These are phyloP conservation scores for Zaprionus inermis DNA, from an alignment of 1,140 invertebrate species.

Conservation along the genomic window DNA sequence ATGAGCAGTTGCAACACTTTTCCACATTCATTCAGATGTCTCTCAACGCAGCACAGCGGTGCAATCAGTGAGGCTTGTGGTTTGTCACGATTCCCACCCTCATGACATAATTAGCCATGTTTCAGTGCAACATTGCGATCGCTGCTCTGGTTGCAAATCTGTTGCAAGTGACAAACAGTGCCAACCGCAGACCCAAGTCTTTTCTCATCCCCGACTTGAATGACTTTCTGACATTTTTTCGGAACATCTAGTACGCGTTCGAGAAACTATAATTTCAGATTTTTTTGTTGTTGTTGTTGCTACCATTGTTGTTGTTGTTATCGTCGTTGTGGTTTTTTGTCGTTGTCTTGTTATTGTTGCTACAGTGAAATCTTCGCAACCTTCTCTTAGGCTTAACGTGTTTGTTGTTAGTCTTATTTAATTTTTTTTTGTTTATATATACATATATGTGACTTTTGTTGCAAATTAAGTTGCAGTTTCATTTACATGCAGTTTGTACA, in stretches of 20 bases:
- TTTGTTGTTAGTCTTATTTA: conserved; percentile 75
- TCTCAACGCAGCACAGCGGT: conserved; percentile 20
- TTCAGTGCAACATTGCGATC: conserved; percentile 31
- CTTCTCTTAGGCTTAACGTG: conserved; percentile 61
- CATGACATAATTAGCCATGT: conserved; percentile 83
- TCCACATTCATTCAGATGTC: conserved; percentile 63
- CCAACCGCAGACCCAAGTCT: conserved; percentile 20
- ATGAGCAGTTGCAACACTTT: conserved; percentile 78
- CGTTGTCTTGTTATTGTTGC: conserved; percentile 36
- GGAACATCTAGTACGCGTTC: conserved; percentile 65
- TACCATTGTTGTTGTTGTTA: conserved; percentile 45
- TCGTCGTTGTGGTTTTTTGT: conserved; percentile 39
- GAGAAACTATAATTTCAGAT: conserved; percentile 69
- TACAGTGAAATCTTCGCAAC: conserved; percentile 70
- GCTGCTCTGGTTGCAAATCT: conserved; percentile 38
- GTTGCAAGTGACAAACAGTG: conserved; percentile 57
- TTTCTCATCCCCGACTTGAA: conserved; percentile 5
- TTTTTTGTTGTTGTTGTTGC: conserved; percentile 25
- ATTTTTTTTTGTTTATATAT: conserved; percentile 41
- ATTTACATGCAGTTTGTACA: conserved; percentile 80
- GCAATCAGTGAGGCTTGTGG: conserved; percentile 66
- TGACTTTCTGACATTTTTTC: conserved; percentile 65
- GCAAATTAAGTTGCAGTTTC: conserved; percentile 65
- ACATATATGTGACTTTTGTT: conserved; percentile 41
- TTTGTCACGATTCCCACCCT: conserved; percentile 73